A percentile compares a stretch with the other conserved stretches of the same genome.
These are phyloP conservation scores for Drosophila persimilis DNA, from an alignment of 1,140 invertebrate genomes.

Conservation along the genomic window DNA sequence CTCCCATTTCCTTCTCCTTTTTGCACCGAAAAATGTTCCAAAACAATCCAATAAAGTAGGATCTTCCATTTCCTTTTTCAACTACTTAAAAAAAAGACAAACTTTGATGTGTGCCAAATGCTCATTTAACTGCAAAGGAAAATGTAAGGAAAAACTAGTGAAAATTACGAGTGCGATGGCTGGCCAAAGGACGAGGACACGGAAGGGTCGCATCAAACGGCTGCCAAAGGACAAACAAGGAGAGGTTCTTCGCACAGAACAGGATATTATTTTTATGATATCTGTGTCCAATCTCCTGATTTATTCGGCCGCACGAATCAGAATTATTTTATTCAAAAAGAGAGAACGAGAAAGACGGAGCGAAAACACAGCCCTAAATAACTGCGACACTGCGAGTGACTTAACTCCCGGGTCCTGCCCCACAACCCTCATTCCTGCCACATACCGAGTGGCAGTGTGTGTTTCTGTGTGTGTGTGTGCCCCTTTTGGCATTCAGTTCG, in stretches of 20 bases:
- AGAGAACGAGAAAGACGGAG: background rate
- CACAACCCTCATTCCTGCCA: constrained; percentile 20
- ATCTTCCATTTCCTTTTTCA: background rate
- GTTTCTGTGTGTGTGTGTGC: constrained; percentile 65
- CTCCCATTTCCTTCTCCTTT: too few relatives aligned
- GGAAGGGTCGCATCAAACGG: constrained; percentile 9
- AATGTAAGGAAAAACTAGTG: constrained; percentile 38
- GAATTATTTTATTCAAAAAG: constrained; percentile 75
- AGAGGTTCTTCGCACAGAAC: constrained; percentile 24
- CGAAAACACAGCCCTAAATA: constrained; percentile 39
- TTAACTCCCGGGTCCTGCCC: constrained; percentile 56
- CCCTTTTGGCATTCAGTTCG: constrained; percentile 42
- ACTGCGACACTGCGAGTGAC: constrained; percentile 31
- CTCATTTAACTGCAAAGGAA: constrained; percentile 36
- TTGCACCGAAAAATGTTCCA: too few relatives aligned
- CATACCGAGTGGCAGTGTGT: constrained; percentile 24
- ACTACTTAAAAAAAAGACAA: constrained; percentile 7
- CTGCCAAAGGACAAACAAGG: constrained; percentile 43
- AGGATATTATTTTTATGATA: constrained; percentile 83
- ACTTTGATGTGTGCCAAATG: constrained; percentile 38
- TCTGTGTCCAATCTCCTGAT: constrained; percentile 82
- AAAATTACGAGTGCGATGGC: constrained; percentile 46
- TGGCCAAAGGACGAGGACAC: constrained; percentile 12
- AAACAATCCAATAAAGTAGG: too few relatives aligned
- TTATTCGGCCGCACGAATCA: constrained; percentile 81